Percentiles rank a stretch among this genome's conserved stretches.
Conservation (phyloP, 1,140 invertebrate genomes). For the Saccostrea echinata region DNA sequence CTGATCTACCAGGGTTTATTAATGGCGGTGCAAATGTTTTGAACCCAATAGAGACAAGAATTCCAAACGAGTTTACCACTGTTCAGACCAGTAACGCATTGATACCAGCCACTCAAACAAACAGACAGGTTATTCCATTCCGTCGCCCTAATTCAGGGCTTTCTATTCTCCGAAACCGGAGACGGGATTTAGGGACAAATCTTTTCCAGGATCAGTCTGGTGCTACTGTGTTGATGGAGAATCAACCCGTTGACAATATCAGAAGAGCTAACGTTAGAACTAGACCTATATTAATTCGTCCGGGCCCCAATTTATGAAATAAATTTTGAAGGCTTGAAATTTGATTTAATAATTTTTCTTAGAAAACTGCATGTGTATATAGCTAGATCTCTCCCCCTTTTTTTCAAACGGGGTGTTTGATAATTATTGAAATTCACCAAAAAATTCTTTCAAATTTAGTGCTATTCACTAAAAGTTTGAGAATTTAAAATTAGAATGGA, state of each 20-base stretch:
- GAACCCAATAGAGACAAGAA: neutral
- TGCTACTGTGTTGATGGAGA: neutral
- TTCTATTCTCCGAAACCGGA: neutral
- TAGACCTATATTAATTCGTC: neutral
- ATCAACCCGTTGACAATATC: neutral
- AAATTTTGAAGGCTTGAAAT: neutral
- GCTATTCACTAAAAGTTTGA: no score
- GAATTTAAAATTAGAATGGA: no score
- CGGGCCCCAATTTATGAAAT: neutral
- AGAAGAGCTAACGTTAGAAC: conserved; percentile 8
- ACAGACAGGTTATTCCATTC: conserved; percentile 4
- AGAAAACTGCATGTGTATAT: no score
- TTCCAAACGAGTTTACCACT: conserved; percentile 1
- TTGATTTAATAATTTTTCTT: neutral
- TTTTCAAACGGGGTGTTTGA: no score
- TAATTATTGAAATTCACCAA: no score
- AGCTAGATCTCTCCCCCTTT: no score
- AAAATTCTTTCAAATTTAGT: no score
- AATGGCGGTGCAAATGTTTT: neutral
- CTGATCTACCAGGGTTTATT: neutral
- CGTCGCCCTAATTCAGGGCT: neutral
- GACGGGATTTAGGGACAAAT: neutral
- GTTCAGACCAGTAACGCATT: neutral
- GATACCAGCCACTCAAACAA: neutral
- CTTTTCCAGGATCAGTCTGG: neutral